Conservation (phyloP, 1,140 invertebrate genomes). For the Hycleus phaleratus region DNA sequence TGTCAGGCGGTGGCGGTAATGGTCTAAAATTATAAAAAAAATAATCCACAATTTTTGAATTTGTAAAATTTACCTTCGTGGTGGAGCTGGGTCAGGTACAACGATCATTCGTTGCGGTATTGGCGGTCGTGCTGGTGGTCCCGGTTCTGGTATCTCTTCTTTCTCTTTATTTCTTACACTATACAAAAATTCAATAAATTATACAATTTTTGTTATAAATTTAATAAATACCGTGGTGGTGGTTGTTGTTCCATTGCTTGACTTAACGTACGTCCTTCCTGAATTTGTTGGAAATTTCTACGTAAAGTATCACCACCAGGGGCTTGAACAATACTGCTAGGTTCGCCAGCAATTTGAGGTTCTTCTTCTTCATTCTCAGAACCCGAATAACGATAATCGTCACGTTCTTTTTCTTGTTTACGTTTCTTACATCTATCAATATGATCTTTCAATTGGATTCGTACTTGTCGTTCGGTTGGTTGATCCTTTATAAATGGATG, state of each 20-base stretch:
- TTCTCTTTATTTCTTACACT: slow-evolving; percentile 36
- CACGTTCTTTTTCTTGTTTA: slow-evolving; percentile 81
- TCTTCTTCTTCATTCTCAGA: slow-evolving; percentile 87
- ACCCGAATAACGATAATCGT: slow-evolving; percentile 78
- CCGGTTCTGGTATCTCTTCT: slow-evolving; percentile 61
- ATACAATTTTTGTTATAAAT: background rate
- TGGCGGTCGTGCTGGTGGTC: slow-evolving; percentile 73
- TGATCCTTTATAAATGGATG: slow-evolving; percentile 97
- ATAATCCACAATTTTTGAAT: background rate
- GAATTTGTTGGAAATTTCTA: slow-evolving; percentile 96
- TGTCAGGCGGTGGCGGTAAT: slow-evolving; percentile 40
- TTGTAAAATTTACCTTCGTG: slow-evolving; percentile 28
- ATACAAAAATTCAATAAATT: slow-evolving; percentile 4
- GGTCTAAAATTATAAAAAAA: slow-evolving; percentile 32
- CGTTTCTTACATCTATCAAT: slow-evolving; percentile 95
- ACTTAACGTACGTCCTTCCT: slow-evolving; percentile 69
- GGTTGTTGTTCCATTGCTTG: slow-evolving; percentile 37
- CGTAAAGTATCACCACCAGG: slow-evolving; percentile 83
- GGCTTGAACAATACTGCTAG: slow-evolving; percentile 82
- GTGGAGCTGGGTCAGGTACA: slow-evolving; percentile 54
- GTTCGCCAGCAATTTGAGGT: slow-evolving; percentile 73
- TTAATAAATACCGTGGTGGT: slow-evolving; percentile 32
- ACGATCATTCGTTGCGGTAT: slow-evolving; percentile 83
- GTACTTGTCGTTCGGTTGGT: slow-evolving; percentile 93
- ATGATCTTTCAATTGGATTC: slow-evolving; percentile 98